Evolutionary conservation across 64 coral and sea anemone genomes (phyloP).

Genomic region (Montipora capricornis): DNA sequence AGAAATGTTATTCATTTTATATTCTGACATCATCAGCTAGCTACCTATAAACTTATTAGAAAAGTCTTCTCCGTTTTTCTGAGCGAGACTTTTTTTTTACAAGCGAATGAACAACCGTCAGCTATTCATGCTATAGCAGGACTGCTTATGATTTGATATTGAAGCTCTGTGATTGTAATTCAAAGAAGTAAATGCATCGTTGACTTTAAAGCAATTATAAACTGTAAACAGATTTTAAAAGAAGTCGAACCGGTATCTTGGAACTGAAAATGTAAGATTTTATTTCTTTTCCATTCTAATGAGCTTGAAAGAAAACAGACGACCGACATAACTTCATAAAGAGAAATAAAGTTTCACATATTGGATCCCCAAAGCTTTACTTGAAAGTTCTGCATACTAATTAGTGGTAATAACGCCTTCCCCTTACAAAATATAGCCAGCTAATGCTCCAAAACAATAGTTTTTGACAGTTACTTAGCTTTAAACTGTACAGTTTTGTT

Average conservation of each 20-base stretch:
- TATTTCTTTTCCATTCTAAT: not conserved
- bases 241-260: not conserved
- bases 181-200: not conserved
- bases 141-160: too few relatives aligned
- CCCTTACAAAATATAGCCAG: not conserved
- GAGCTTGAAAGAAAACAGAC: not conserved
- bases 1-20: not conserved
- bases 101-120: too few relatives aligned
- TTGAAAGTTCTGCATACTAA: constrained; percentile 43
- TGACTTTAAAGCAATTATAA: constrained; percentile 15
- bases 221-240: constrained; percentile 30
- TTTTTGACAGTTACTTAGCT: not conserved
- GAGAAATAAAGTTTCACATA: constrained; percentile 1
- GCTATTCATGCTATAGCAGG: too few relatives aligned
- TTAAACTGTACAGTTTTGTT: not conserved
- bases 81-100: not conserved
- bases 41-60: too few relatives aligned
- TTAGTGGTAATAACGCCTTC: not conserved
- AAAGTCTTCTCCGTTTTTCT: not conserved
- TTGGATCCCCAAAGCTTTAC: not conserved
- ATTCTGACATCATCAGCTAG: too few relatives aligned
- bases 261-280: not conserved
- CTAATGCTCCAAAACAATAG: not conserved
- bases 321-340: not conserved
- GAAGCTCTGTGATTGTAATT: not conserved